Base-by-base conservation (phyloP, 2,888 invertebrate genomes). In the Eremobia ochroleuca region DNA sequence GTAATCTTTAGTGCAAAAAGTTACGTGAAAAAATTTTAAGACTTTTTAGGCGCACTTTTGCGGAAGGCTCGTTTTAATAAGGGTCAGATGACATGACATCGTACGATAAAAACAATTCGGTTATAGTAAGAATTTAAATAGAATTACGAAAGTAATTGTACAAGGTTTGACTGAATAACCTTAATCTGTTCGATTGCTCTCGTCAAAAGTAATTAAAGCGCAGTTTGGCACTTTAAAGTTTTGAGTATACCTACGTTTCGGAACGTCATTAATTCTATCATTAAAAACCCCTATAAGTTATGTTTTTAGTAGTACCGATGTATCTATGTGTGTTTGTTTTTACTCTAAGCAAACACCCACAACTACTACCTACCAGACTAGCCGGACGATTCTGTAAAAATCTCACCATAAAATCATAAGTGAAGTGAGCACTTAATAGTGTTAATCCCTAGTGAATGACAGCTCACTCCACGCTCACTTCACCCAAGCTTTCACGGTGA, bases 1-100 rank as follows among this genome's bases (percentile, higher is more conserved):
- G 43, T 15, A 69, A 40, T n/a, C 61, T 25, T 59, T 28, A 5
- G 2, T 4, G 25, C 25, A 85, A 81, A 71, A 77, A 71, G 6
- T 62, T 13, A 4, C 4, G 11, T 34, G 28, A 67, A 65, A 83
- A 81, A 85, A 43, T 18, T 13, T 64, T 9, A 11, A 15, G 46
- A n/a, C 2, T 78, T 81, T 77, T 73, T 75, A 4, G 65, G n/a
- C 11, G 25, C n/a, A 40, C 40, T 66, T 75, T 85, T 77, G 85
- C 87, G 88, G 89, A 88, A 88, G 81, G 49, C 74, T 81, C 81
- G 11, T 66, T 82, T 58, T 62, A 61, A 0, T 88, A 87, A 74
- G 87, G 88, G 87, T 88, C 87, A 83, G 1, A 81, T 55, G 69
- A 71, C 76, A 85, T 70, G 81, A 85, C 76, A 71, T 69, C 49